Percentiles rank a stretch among this genome's conserved stretches.
These are phyloP conservation scores for Melanerpes aurifrons DNA, from an alignment of 2,113 vertebrate species.

Conservation along the genomic window DNA sequence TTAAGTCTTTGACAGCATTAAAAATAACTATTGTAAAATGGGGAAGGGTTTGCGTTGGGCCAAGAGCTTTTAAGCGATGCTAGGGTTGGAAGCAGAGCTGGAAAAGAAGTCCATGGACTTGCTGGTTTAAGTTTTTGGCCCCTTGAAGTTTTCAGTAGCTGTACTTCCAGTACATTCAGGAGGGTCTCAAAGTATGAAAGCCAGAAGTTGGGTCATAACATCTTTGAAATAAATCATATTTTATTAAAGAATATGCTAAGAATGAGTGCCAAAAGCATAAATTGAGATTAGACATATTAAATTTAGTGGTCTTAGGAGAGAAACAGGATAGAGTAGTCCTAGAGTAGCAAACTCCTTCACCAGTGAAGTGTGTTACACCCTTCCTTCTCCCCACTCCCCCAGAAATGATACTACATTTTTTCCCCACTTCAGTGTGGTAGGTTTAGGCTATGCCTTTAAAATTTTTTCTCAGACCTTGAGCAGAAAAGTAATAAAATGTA, in stretches of 20 bases:
- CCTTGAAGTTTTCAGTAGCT: neutral
- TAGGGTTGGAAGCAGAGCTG: neutral
- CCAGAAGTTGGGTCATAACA: neutral
- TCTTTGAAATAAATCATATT: neutral
- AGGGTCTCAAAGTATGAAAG: neutral
- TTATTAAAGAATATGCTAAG: no score
- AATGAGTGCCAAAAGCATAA: neutral
- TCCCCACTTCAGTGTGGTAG: neutral
- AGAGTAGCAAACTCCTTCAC: neutral
- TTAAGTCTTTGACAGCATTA: neutral
- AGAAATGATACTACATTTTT: neutral
- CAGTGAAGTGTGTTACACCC: neutral
- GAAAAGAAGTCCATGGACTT: fast-evolving
- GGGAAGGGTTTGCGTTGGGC: neutral
- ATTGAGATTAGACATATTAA: neutral
- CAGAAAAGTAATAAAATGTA: no score
- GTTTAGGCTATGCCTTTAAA: no score
- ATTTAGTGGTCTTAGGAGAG: neutral
- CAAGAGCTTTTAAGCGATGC: fast-evolving
- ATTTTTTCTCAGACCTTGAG: no score
- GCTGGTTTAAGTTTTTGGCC: no score
- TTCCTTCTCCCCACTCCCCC: neutral
- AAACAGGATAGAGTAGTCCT: neutral
- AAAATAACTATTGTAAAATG: neutral
- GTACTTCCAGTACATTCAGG: neutral